phyloP scores from a whole-genome alignment of 2,797 vertebrate genomes.

The Silurus aristotelis region DNA sequence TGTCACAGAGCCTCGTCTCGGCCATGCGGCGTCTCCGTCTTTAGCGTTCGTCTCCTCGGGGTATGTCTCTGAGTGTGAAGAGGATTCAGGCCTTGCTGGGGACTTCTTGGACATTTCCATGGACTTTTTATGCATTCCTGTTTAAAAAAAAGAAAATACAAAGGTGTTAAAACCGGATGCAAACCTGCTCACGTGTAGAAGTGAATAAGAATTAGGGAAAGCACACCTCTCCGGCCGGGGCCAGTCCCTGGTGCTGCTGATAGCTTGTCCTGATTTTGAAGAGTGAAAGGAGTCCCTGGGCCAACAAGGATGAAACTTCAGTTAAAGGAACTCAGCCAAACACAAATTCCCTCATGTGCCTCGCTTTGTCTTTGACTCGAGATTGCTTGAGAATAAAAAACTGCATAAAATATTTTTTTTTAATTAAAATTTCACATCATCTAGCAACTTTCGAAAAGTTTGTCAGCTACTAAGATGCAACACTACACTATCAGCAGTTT shows the following conservation, averaged over 20 bases:
- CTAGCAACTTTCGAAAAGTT: neutral
- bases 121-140: slow-evolving; percentile 97
- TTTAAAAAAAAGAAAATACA: slow-evolving; percentile 10
- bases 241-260: neutral
- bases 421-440: too few species aligned
- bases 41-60: slow-evolving; percentile 68
- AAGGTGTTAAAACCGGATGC: neutral
- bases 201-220: neutral
- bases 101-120: slow-evolving; percentile 79
- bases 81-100: slow-evolving; percentile 71
- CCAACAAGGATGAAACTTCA: slow-evolving; percentile 27
- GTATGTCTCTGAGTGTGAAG: slow-evolving; percentile 68
- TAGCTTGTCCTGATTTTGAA: slow-evolving; percentile 4
- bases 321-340: slow-evolving; percentile 4
- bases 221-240: slow-evolving; percentile 14
- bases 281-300: slow-evolving; percentile 18
- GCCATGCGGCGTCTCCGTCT: slow-evolving; percentile 64
- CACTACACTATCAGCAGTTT: neutral
- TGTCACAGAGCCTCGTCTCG: slow-evolving; percentile 56
- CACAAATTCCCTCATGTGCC: neutral
- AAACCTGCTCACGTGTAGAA: neutral
- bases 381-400: neutral
- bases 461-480: neutral
- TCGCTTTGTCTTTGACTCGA: neutral
- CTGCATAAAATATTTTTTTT: neutral